A percentile compares a stretch with the other conserved stretches of the same genome.
phyloP scores from a whole-genome alignment of 1,140 invertebrate genomes.

The Orius insidiosus region DNA sequence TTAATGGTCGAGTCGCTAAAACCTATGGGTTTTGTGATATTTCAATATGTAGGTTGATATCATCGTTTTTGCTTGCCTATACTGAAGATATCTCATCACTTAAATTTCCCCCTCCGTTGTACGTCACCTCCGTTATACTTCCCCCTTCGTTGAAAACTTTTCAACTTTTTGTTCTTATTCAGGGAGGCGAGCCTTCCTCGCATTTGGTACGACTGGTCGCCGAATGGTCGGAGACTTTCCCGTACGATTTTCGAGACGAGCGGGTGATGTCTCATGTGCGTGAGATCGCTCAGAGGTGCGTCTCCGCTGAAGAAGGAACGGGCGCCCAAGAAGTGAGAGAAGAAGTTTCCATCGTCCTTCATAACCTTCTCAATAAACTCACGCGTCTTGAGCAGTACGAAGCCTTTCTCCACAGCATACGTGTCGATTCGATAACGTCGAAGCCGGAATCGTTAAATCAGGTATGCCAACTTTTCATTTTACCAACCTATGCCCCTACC shows the following conservation, averaged over 20 bases:
- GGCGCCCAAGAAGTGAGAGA: constrained; percentile 28
- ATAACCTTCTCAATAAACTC: constrained; percentile 64
- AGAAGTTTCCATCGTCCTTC: constrained; percentile 67
- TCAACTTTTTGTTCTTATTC: no score
- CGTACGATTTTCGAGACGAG: constrained; percentile 91
- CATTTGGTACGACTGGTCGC: constrained; percentile 36
- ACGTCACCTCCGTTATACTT: no score
- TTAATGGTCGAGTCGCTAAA: no score
- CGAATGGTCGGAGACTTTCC: constrained; percentile 89
- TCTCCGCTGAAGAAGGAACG: constrained; percentile 28
- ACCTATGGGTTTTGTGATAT: no score
- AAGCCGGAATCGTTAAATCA: not conserved
- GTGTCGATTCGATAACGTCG: constrained; percentile 1
- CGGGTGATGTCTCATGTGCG: constrained; percentile 81
- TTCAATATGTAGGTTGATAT: no score
- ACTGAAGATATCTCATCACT: no score
- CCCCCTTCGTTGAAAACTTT: no score
- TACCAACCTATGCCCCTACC: no score
- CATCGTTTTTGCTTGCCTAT: no score
- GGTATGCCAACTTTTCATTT: no score
- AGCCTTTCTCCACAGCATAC: constrained; percentile 23
- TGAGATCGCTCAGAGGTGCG: constrained; percentile 72
- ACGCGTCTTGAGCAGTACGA: constrained; percentile 74
- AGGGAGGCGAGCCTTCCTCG: constrained; percentile 9
- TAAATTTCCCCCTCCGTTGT: no score